These are phyloP conservation scores for Lasiurus cinereus DNA, from an alignment of 2,113 vertebrate species.

Conservation along the genomic window DNA sequence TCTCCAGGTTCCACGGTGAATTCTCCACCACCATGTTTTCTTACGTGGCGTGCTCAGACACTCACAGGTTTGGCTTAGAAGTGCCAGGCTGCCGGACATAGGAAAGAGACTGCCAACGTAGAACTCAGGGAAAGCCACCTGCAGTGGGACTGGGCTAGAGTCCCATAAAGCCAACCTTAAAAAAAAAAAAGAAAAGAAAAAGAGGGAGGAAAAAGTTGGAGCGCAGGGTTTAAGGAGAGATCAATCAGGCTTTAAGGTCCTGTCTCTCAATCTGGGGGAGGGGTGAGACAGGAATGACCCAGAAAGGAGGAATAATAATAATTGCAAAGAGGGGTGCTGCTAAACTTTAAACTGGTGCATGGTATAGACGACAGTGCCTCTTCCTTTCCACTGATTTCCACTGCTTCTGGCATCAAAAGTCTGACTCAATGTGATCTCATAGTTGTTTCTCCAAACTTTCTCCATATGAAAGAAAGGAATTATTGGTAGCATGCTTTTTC, in stretches of 20 bases:
- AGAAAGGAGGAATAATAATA: slow-evolving; percentile 3
- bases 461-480: background rate
- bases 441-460: background rate
- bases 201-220: background rate
- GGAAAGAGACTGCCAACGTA: background rate
- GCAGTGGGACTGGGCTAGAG: too few species aligned
- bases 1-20: background rate
- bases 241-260: background rate
- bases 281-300: background rate
- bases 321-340: background rate
- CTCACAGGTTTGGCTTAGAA: background rate
- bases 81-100: background rate
- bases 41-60: background rate
- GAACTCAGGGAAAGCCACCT: background rate
- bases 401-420: background rate
- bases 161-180: background rate
- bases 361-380: background rate
- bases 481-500: background rate
- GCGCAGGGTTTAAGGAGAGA: background rate
- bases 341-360: background rate
- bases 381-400: background rate
- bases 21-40: background rate
- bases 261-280: background rate
- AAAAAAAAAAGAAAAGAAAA: background rate
- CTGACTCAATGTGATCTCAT: background rate